These are phyloP conservation scores for Botia kubotai DNA, from an alignment of 2,797 vertebrate genomes.

Conservation along the genomic window DNA sequence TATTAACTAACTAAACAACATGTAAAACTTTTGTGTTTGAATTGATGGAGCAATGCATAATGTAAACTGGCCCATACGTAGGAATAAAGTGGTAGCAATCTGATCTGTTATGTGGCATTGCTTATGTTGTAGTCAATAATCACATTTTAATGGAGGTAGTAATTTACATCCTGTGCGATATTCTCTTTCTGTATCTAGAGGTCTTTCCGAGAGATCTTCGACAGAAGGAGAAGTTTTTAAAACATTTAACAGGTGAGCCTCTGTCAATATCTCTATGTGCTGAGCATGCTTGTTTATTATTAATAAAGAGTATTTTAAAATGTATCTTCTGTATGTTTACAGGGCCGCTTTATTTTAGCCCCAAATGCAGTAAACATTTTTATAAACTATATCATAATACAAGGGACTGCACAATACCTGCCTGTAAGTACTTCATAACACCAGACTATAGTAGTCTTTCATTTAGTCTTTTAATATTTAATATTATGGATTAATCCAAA, in stretches of 20 bases:
- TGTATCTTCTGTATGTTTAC: conserved; percentile 51
- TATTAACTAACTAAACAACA: background rate
- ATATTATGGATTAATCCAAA: background rate
- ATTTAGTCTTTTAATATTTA: too few species aligned
- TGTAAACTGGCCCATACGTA: background rate
- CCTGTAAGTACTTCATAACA: conserved; percentile 82
- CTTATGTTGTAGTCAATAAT: background rate
- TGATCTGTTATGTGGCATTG: conserved; percentile 3
- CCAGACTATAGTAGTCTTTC: background rate
- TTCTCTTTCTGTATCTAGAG: conserved; percentile 71
- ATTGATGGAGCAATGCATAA: background rate
- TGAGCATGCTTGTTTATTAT: conserved; percentile 11
- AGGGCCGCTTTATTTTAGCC: conserved; percentile 92
- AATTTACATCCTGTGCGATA: background rate
- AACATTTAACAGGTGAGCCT: conserved; percentile 89
- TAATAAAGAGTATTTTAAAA: background rate
- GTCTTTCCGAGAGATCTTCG: conserved; percentile 84
- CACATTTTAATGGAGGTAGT: background rate
- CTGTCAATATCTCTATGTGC: background rate
- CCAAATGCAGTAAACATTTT: conserved; percentile 92
- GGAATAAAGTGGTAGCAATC: background rate
- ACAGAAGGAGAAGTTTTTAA: conserved; percentile 91
- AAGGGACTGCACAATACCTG: conserved; percentile 90
- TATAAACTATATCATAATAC: conserved; percentile 91
- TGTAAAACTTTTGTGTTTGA: background rate